Base-by-base conservation (phyloP, 2,797 vertebrate species). In the Xyrichtys novacula region DNA sequence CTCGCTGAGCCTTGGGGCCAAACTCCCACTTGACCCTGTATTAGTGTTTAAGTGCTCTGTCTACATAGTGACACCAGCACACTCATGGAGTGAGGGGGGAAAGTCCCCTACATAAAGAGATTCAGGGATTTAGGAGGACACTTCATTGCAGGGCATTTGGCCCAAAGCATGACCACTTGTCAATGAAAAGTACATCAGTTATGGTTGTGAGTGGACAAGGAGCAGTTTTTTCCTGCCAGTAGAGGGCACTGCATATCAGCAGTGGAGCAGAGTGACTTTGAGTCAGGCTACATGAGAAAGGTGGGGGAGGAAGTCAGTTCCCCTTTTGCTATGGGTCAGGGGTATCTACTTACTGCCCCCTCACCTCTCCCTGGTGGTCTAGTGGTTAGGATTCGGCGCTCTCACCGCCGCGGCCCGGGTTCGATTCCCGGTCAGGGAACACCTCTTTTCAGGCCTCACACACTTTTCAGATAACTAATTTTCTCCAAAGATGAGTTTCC, bases 371-470 rank as follows among this genome's bases (percentile, higher is more conserved):
- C 92, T 93, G 91, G 85, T 93, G 88, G 92, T 94, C 92, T 93
- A 94, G 92, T 94, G 92, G 92, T 90, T 93, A 93, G 90, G 91
- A 93, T 94, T 93, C 84, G 87, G 89, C 78, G 90, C 90, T 92
- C 88, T 93, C 90, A 91, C 90, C 83, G 77, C 88, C 80, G 82
- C 73, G 85, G 87, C 86, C 88, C 66, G 80, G 90, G 88, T 92
- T 92, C 76, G 85, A 93, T 94, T 95, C 92, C 91, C 86, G 78
- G 88, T 92, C 88, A 92, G 91, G 86, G 89, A 94, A 93, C 23
- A 1, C 0, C 0, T 0, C 57, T 80, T 84, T 50, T 8, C 28
- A 34, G 0, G 7, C 6, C 2, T 0, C 9, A 5, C 10, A 50
- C 17, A 26, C 6, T 46, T n/a, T n/a, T 15, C 20, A 46, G 11